Evolutionary conservation across 1,140 invertebrate species (phyloP), one percentile per base, ranked within the genome.

Genomic region (Diplogasteroides magnus): DNA sequence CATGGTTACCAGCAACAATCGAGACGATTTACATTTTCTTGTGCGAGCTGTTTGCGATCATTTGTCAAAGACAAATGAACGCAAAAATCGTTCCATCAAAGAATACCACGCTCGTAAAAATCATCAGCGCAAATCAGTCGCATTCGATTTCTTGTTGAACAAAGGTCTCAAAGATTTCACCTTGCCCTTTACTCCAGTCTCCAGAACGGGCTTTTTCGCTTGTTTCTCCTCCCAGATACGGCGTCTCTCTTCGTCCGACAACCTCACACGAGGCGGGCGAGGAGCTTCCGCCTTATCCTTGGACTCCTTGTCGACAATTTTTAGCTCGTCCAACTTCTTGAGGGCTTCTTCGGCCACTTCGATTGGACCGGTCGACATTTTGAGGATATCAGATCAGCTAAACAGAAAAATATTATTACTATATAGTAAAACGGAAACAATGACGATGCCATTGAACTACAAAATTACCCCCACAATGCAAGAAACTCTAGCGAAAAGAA

Each of bases 221-320:
- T 67, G 69, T 25, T 60, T 32, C 59, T 71, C 69, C 32, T 70
- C 68, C 68, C 68, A 70, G 15, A 37, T 3, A 19, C 29, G 55
- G 15, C 61, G 37, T 19, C 68, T 61, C 28, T 70, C 68, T 19
- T 15, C 29, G 19, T 62, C 29, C 25, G 6, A 13, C 19, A 64
- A 27, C 0, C 64, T 57, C 31, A 66, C 64, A 29, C 29, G 64
- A 27, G 31, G 55, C 26, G 27, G 48, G n/a, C 14, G 2, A 2
- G 28, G 19, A 11, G 55, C 56, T 31, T 66, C 31, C 26, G 25
- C 15, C 13, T 56, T 26, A 26, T 56, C 57, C 31, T 48, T 19
- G 25, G 64, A 19, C 19, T 6, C 26, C 26, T 66, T 56, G 1
- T 66, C 31, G 31, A 29, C 28, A 29, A 58, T 57, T 19, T 48